Evolutionary conservation across 37 sponge, comb jelly and placozoan genomes (phyloP), one percentile per base, ranked within the genome.

Genomic region (Spongilla lacustris): DNA sequence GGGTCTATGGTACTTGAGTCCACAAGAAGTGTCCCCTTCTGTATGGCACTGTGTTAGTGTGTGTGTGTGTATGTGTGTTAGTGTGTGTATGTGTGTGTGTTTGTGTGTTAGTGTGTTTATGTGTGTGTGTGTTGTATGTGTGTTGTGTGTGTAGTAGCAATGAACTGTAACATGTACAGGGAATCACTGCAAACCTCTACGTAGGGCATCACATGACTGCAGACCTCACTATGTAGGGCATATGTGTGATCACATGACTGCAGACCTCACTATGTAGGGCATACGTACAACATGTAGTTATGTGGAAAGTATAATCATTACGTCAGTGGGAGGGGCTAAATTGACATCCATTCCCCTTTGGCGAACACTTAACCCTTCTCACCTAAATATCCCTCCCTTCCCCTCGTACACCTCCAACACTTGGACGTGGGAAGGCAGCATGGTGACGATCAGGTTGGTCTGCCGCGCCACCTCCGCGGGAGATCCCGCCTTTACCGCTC

Each of bases 1-100:
- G 89, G 91, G 26, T 97, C 99, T 66, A 94, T 97, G 29, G 99
- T 99, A 77, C 94, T 95, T 74, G 90, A 96, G 92, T 99, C 99
- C 24, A 99, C 95, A 34, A 97, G 88, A 19, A 99, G 84, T 21
- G 86, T 85, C 21, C 89, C 92, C 0, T 34, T n/a, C 36, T 89
- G 75, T 21, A 90, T 81, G 32, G 88, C 34, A 14, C 92, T 84
- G 77, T 46, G 23, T 0, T 32, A 23, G 41, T 6, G 41, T 41
- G 41, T 3, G 3, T 9, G 6, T 41, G 41, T 3, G 41, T 6
- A 6, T 41, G 41, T 3, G 3, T 41, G 6, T 6, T 3, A 81
- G 41, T 5, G 2, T 6, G 34, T 78, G n/a, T 58, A 2, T 8
- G 23, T 49, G 25, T 14, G 17, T n/a, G n/a, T n/a, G n/a, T n/a